phyloP scores from a whole-genome alignment of 2,888 invertebrate genomes.

The Spodoptera littoralis region DNA sequence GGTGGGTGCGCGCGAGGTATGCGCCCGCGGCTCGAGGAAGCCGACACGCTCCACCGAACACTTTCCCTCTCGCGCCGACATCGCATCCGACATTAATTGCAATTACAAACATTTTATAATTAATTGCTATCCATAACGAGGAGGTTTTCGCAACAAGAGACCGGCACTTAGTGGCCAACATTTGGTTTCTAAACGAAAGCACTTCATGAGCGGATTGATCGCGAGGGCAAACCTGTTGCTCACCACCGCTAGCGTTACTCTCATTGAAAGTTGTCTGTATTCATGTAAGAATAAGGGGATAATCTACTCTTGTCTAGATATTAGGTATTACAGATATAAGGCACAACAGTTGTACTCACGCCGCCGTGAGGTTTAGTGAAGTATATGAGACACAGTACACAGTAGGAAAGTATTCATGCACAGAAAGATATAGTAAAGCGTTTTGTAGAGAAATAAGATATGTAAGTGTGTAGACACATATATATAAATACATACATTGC shows the following conservation, averaged over 20 bases:
- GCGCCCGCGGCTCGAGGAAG: constrained; percentile 70
- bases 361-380: constrained; percentile 10
- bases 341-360: constrained; percentile 3
- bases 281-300: constrained; percentile 2
- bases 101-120: constrained; percentile 69
- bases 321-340: too few relatives aligned
- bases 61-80: constrained; percentile 82
- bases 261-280: constrained; percentile 7
- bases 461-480: constrained; percentile 22
- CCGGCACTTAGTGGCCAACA: constrained; percentile 58
- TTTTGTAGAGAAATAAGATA: constrained; percentile 40
- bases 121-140: constrained; percentile 59
- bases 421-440: constrained; percentile 52
- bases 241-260: constrained; percentile 1
- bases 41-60: constrained; percentile 75
- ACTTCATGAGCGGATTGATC: constrained; percentile 63
- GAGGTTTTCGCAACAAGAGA: constrained; percentile 65
- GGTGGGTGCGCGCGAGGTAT: constrained; percentile 61
- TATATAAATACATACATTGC: constrained; percentile 45
- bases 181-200: constrained; percentile 76
- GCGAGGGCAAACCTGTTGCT: constrained; percentile 49
- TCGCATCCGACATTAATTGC: constrained; percentile 73
- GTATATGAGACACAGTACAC: constrained; percentile 16
- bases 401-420: constrained; percentile 47
- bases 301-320: constrained; percentile 5